Base-by-base conservation (phyloP, 1,140 invertebrate species). In the Drosophila virilis region DNA sequence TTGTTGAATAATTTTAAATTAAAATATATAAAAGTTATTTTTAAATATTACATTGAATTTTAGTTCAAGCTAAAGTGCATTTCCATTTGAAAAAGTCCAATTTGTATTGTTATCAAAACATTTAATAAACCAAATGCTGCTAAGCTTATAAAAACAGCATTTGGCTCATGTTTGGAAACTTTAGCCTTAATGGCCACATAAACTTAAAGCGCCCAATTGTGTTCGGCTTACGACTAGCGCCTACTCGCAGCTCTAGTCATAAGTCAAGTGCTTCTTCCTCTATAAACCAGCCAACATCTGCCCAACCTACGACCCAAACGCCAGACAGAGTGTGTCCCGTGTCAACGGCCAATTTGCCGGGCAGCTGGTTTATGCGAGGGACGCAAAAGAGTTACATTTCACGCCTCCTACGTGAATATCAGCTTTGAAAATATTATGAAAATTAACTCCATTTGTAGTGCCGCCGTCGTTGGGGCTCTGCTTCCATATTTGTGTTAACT, bases 321-420 rank as follows among this genome's bases (percentile, higher is more conserved):
- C 12, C 58, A 13, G 15, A 17, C 35, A 33, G n/a, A 22, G 8
- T 28, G 5, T 32, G 57, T 17, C 13, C 33, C 10, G 35, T 60
- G 66, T 72, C 66, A 80, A 67, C 72, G 78, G 61, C 78, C 78
- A 80, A 66, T 75, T 79, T 65, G 46, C 74, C 59, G 13, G 61
- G 32, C 15, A 5, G 22, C 45, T 8, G 32, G 0, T 15, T 13
- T n/a, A 35, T 43, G n/a, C 51, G 45, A 48, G 46, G 42, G 59
- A 13, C 32, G 50, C 28, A 64, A 76, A 66, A 61, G 69, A 59
- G 57, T 43, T 54, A 50, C 51, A 50, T 66, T 75, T 83, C 65
- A 75, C 76, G 80, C 76, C 76, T 71, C 80, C 80, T 48, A 83
- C 76, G 64, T 70, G 13, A 33, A 72, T 75, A 72, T 65, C 58